Conservation (phyloP, 2,113 vertebrate genomes). For the Dissostichus mawsoni region DNA sequence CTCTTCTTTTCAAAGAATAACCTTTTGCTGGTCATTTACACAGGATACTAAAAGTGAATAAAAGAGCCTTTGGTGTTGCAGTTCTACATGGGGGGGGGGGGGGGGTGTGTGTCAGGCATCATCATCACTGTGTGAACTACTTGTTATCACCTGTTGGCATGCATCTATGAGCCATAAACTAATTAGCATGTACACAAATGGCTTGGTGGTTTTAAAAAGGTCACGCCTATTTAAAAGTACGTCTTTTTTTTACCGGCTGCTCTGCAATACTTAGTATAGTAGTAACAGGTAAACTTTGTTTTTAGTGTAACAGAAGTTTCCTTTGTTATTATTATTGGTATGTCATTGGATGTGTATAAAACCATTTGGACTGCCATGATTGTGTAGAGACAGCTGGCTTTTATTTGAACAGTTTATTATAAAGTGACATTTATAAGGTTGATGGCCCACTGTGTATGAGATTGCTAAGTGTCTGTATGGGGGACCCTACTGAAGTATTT, state of each 20-base stretch:
- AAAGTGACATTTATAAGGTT: neutral
- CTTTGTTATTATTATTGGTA: neutral
- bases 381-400: neutral
- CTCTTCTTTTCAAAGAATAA: neutral
- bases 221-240: conserved; percentile 18
- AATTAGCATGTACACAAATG: conserved; percentile 49
- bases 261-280: neutral
- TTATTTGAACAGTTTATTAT: neutral
- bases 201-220: neutral
- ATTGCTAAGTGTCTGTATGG: neutral
- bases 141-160: conserved; percentile 9
- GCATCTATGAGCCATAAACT: conserved; percentile 31
- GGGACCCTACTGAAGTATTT: neutral
- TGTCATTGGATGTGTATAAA: neutral
- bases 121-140: conserved; percentile 3
- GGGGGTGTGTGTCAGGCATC: neutral
- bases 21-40: neutral
- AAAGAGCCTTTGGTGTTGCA: conserved; percentile 4
- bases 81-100: conserved; percentile 12
- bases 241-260: conserved; percentile 10
- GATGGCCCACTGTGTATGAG: neutral
- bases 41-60: neutral
- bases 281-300: neutral
- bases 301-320: neutral
- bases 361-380: neutral